Percentiles rank a stretch among this genome's conserved stretches.
phyloP scores from a whole-genome alignment of 2,797 vertebrate genomes.

The Anguilla anguilla region DNA sequence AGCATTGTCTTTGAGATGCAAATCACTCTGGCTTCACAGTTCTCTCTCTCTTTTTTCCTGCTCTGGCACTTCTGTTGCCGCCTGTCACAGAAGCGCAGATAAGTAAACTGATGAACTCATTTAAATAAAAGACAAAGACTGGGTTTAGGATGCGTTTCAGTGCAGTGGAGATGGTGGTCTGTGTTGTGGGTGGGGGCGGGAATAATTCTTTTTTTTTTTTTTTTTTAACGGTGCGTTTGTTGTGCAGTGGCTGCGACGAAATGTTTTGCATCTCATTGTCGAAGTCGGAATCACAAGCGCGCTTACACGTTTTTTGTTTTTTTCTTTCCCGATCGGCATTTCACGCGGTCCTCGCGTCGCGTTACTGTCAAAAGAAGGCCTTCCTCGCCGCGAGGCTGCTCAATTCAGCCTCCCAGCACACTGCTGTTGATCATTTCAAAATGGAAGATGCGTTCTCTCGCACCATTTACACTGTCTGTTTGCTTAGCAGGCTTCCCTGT shows the following conservation, averaged over 20 bases:
- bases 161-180: background rate
- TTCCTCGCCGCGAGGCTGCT: background rate
- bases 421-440: background rate
- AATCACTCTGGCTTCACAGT: constrained; percentile 55
- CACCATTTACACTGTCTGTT: background rate
- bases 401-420: background rate
- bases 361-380: background rate
- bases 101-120: background rate
- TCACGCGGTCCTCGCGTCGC: background rate
- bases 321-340: background rate
- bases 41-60: constrained; percentile 44
- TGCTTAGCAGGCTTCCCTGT: background rate
- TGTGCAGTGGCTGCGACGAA: background rate
- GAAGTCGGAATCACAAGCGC: background rate
- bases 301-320: background rate
- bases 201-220: background rate
- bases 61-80: constrained; percentile 53
- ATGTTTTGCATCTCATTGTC: background rate
- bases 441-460: background rate
- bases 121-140: constrained; percentile 14
- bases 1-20: constrained; percentile 64
- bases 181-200: background rate
- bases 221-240: background rate
- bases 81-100: constrained; percentile 40
- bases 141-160: background rate